A percentile compares a stretch with the other conserved stretches of the same genome.
Evolutionary conservation across 2,797 vertebrate species (phyloP).

Genomic region (Nannoperca australis): DNA sequence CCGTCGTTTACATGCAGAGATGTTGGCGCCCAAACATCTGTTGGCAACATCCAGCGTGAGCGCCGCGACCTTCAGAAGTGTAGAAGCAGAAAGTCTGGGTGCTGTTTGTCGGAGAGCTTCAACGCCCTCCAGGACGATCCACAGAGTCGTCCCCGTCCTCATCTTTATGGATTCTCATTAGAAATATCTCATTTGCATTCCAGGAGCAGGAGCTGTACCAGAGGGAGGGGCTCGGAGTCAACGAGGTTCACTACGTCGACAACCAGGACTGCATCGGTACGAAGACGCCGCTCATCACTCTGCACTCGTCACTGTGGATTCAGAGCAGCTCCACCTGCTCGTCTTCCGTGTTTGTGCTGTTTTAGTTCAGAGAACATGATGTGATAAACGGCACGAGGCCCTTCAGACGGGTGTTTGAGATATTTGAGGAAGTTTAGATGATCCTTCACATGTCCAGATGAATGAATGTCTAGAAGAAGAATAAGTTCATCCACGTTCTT

Average conservation of each 20-base stretch:
- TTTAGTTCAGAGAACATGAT: background rate
- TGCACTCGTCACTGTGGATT: background rate
- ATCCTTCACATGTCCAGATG: background rate
- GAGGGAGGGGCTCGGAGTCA: constrained; percentile 94
- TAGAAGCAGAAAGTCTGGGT: background rate
- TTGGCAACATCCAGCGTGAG: background rate
- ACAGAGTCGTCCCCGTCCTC: constrained; percentile 1
- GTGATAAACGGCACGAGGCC: too few species aligned
- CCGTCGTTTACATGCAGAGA: background rate
- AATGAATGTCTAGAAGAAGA: background rate
- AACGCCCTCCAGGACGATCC: background rate
- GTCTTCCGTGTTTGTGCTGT: background rate
- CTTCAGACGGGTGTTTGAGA: background rate
- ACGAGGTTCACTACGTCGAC: constrained; percentile 98
- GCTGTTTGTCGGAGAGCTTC: constrained; percentile 1
- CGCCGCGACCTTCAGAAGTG: background rate
- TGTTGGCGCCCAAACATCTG: background rate
- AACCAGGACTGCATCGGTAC: constrained; percentile 98
- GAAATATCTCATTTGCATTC: constrained; percentile 45
- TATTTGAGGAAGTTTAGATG: background rate
- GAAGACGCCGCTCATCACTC: constrained; percentile 15
- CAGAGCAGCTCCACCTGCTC: constrained; percentile 2
- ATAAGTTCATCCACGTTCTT: background rate
- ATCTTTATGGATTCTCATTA: constrained; percentile 36
- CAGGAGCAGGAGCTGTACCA: constrained; percentile 98